phyloP scores from a whole-genome alignment of 2,797 vertebrate species.

The Gymnocypris eckloni region DNA sequence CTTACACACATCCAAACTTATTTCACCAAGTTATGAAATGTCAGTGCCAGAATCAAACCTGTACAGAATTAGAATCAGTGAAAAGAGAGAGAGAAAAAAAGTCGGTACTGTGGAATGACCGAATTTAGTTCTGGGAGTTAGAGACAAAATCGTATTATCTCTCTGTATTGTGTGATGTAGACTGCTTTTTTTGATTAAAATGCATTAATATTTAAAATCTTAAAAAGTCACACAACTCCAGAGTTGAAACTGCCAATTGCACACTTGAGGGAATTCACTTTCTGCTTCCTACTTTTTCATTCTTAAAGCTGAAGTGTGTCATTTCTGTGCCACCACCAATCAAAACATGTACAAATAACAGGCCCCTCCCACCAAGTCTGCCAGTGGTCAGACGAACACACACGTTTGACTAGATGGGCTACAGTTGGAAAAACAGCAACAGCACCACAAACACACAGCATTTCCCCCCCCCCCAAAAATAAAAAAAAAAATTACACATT shows the following conservation, averaged over 20 bases:
- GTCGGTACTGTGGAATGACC: background rate
- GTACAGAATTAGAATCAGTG: background rate
- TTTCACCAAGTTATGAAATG: background rate
- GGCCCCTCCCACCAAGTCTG: background rate
- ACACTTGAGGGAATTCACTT: background rate
- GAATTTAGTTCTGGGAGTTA: slow-evolving; percentile 6
- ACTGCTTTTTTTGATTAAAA: background rate
- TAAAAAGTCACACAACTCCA: slow-evolving; percentile 4
- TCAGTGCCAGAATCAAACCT: background rate
- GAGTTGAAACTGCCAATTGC: background rate
- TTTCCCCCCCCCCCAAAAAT: no score
- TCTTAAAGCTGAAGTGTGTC: background rate
- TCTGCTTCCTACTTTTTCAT: background rate
- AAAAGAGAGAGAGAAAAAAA: background rate
- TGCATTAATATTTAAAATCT: slow-evolving; percentile 24
- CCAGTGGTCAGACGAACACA: background rate
- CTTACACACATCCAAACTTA: background rate
- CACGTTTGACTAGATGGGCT: background rate
- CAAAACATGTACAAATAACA: background rate
- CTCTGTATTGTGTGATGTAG: background rate
- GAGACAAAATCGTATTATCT: slow-evolving; percentile 1
- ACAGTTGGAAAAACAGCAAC: no score
- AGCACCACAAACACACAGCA: no score
- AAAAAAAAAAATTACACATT: no score
- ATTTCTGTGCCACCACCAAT: background rate